Evolutionary conservation across 2,113 vertebrate species (phyloP), one percentile per base, ranked within the genome.

Genomic region (Alexandromys fortis): DNA sequence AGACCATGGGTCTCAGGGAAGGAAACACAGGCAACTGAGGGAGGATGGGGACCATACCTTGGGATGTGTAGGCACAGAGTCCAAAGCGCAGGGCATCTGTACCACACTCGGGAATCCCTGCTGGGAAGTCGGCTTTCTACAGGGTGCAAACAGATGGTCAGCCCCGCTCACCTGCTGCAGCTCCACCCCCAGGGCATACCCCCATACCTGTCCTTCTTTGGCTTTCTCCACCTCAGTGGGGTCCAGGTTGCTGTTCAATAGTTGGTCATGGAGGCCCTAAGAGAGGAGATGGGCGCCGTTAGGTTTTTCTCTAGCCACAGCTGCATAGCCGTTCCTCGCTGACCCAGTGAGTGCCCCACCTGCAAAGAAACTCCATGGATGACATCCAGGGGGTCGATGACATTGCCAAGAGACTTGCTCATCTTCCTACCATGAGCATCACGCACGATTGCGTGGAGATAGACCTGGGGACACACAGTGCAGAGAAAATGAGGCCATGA

Each of bases 371-470:
- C 97, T 9, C 99, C 99, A 0, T 98, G 97, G 16, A 99, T 99
- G 13, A 99, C 98, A 4, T 99, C 99, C 91, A 99, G 96, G 0
- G 99, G 99, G 96, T 99, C 98, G 0, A 99, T 99, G 96, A 99
- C 99, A 0, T 99, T 99, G 93, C 99, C 99, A 45, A 99, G 98
- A 63, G 99, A 99, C 96, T 99, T 99, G 96, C 99, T 99, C 99
- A 99, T 99, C 97, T 99, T 99, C 91, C 99, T 98, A 30, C 99
- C 99, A 0, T 99, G 98, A 77, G 99, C 99, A 76, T 99, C 99
- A 38, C 99, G 98, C 58, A 99, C 99, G 5, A 99, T 98, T 14
- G 99, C 98, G 12, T 99, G 99, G 49, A 99, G 98, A 75, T 99
- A 98, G 90, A 99, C 99, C 99, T 99, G 97, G 5, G 68, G 55